A percentile compares a stretch with the other conserved stretches of the same genome.
Evolutionary conservation across 2,797 vertebrate genomes (phyloP).

Genomic region (Enteromius radiatus): DNA sequence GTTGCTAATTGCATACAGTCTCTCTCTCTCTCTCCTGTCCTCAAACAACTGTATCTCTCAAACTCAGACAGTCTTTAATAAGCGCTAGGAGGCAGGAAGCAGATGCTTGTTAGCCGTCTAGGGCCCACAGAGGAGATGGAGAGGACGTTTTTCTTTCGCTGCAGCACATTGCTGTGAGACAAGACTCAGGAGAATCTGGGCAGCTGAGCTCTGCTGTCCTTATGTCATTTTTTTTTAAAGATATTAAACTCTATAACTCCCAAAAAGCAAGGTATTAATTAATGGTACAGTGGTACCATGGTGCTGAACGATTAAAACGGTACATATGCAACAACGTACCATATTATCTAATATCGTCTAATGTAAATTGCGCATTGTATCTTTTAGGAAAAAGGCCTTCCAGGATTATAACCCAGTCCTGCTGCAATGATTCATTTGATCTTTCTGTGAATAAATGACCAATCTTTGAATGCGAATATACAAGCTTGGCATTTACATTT

Average conservation of each 20-base stretch:
- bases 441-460: background rate
- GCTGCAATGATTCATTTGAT: background rate
- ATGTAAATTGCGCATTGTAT: background rate
- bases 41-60: slow-evolving; percentile 16
- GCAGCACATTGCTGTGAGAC: background rate
- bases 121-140: slow-evolving; percentile 26
- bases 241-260: background rate
- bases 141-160: slow-evolving; percentile 32
- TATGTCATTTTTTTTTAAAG: background rate
- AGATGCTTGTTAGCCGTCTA: slow-evolving; percentile 48
- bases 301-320: too few species aligned
- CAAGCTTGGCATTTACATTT: background rate
- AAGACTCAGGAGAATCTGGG: slow-evolving; percentile 5
- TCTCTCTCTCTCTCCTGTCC: slow-evolving; percentile 19
- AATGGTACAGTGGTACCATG: too few species aligned
- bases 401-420: background rate
- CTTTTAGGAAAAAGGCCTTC: background rate
- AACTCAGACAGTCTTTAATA: slow-evolving; percentile 34
- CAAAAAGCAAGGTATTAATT: too few species aligned
- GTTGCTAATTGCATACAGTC: slow-evolving; percentile 35
- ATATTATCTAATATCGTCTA: background rate
- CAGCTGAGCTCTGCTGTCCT: background rate
- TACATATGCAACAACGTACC: too few species aligned
- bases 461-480: background rate
- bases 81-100: slow-evolving; percentile 47